A percentile compares a stretch with the other conserved stretches of the same genome.
Conservation (phyloP, 2,888 invertebrate species). For the Pterobdella sp. region DNA sequence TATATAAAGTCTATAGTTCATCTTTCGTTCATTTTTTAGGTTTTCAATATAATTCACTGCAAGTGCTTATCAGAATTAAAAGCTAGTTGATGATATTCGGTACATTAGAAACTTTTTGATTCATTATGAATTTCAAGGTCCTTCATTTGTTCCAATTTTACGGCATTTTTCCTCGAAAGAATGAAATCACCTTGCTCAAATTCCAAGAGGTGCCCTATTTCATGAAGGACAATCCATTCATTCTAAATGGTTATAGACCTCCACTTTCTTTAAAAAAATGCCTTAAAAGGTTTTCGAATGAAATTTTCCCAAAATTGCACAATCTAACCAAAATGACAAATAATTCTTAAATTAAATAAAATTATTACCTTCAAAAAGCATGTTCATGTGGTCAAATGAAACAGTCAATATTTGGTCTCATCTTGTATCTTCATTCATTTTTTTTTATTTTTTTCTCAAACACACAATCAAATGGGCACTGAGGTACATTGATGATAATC, state of each 20-base stretch:
- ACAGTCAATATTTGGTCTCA: constrained; percentile 94
- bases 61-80: not conserved
- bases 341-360: not conserved
- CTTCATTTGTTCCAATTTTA: not conserved
- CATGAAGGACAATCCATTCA: constrained; percentile 77
- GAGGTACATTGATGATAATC: not conserved
- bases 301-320: not conserved
- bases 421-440: constrained; percentile 59
- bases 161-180: not conserved
- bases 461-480: constrained; percentile 61
- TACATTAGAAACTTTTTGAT: not conserved
- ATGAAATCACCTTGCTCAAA: constrained; percentile 42
- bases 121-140: not conserved
- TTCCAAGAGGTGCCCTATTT: constrained; percentile 67
- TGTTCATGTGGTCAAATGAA: constrained; percentile 78
- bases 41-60: not conserved
- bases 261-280: constrained; percentile 48
- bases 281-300: constrained; percentile 62
- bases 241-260: constrained; percentile 75
- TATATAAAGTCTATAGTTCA: not conserved
- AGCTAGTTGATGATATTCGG: not conserved
- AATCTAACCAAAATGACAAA: not conserved
- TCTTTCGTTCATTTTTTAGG: not conserved
- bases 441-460: constrained; percentile 73
- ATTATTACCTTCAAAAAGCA: not conserved